phyloP scores from a whole-genome alignment of 1,140 invertebrate genomes.

The Formica selysi region DNA sequence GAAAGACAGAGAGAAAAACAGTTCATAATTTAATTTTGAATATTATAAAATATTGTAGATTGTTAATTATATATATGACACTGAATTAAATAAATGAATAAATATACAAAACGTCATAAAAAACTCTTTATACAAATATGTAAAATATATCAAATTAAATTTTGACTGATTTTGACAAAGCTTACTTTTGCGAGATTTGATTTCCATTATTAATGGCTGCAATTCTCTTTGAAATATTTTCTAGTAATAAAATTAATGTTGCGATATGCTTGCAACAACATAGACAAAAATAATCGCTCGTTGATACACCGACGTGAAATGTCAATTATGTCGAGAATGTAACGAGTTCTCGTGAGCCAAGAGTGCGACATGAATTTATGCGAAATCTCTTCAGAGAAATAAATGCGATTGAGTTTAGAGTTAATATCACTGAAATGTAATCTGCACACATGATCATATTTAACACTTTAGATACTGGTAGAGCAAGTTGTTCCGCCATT shows the following conservation, averaged over 20 bases:
- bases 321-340: constrained; percentile 51
- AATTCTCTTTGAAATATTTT: not conserved
- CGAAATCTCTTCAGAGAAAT: constrained; percentile 37
- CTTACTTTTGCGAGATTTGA: not conserved
- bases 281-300: not conserved
- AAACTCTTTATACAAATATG: not conserved
- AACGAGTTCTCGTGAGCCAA: constrained; percentile 32
- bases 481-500: not conserved
- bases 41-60: not conserved
- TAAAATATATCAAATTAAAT: not conserved
- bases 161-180: not conserved
- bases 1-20: not conserved
- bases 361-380: constrained; percentile 20
- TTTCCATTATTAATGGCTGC: not conserved
- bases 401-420: constrained; percentile 32
- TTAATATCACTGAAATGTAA: constrained; percentile 39
- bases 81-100: constrained; percentile 1
- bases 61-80: not conserved
- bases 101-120: not conserved
- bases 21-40: not conserved
- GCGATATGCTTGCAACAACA: not conserved
- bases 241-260: constrained; percentile 21
- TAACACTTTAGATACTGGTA: not conserved
- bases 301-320: constrained; percentile 33
- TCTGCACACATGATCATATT: constrained; percentile 9